These are phyloP conservation scores for Picus viridis DNA, from an alignment of 2,797 vertebrate genomes.

Conservation along the genomic window DNA sequence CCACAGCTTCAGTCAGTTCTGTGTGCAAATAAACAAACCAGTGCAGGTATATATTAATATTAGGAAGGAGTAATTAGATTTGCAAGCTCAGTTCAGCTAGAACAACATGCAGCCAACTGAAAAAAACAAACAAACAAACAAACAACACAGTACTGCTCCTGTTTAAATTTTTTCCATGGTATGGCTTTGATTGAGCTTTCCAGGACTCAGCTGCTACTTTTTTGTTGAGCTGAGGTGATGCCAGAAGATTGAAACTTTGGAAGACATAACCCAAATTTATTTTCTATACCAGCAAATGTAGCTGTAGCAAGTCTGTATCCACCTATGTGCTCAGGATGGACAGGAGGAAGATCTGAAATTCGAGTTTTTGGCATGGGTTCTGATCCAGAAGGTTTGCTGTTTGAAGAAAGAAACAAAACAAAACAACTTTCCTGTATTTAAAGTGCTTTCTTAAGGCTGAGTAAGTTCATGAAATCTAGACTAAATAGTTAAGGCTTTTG, in stretches of 20 bases:
- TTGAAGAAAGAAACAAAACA: constrained; percentile 47
- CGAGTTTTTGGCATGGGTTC: constrained; percentile 88
- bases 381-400: constrained; percentile 88
- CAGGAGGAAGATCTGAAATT: constrained; percentile 89
- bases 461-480: neutral
- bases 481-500: neutral
- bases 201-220: constrained; percentile 75
- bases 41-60: constrained; percentile 58
- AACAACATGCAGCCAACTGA: constrained; percentile 79
- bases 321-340: constrained; percentile 89
- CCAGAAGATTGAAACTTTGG: constrained; percentile 88
- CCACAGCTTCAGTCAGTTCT: constrained; percentile 75
- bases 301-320: constrained; percentile 96
- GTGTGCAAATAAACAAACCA: constrained; percentile 77
- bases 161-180: constrained; percentile 3
- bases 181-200: neutral
- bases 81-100: constrained; percentile 72
- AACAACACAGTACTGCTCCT: constrained; percentile 47
- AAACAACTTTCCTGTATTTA: neutral
- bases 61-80: constrained; percentile 69
- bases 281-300: constrained; percentile 95
- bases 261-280: constrained; percentile 94
- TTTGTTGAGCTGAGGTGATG: constrained; percentile 73
- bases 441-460: neutral
- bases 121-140: neutral